These are phyloP conservation scores for Medauroidea extradentata DNA, from an alignment of 1,140 invertebrate genomes.

Conservation along the genomic window DNA sequence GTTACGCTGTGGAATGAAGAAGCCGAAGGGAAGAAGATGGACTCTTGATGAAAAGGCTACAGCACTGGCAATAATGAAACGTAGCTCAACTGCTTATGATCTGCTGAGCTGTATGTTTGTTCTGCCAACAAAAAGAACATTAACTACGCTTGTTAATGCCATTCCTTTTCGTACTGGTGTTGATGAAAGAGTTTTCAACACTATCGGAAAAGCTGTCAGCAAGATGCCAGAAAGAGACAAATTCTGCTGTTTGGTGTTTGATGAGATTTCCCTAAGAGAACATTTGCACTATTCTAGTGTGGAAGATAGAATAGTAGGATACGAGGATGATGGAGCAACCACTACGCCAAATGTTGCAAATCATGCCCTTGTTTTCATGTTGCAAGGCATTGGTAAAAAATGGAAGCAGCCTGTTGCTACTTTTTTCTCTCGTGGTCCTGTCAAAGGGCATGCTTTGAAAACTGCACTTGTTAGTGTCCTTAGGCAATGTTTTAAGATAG, in stretches of 20 bases:
- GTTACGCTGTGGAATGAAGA: neutral
- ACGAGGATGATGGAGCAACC: conserved; percentile 22
- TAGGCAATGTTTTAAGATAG: conserved; percentile 5
- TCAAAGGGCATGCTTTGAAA: conserved; percentile 3
- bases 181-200: conserved; percentile 1
- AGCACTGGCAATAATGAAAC: neutral
- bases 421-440: conserved; percentile 16
- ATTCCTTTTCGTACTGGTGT: conserved; percentile 2
- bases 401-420: conserved; percentile 27
- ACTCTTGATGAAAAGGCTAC: neutral
- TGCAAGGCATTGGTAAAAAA: conserved; percentile 13
- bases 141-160: neutral
- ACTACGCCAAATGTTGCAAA: conserved; percentile 17
- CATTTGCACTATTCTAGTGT: conserved; percentile 15
- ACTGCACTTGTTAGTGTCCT: conserved; percentile 3
- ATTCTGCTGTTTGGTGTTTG: conserved; percentile 16
- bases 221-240: conserved; percentile 5
- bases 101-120: neutral
- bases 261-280: conserved; percentile 18
- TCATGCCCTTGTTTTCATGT: conserved; percentile 28
- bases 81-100: neutral
- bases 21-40: neutral
- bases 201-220: neutral
- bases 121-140: neutral
- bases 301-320: conserved; percentile 20